Evolutionary conservation across 2,113 vertebrate genomes (phyloP).

Genomic region (Notechis scutatus): DNA sequence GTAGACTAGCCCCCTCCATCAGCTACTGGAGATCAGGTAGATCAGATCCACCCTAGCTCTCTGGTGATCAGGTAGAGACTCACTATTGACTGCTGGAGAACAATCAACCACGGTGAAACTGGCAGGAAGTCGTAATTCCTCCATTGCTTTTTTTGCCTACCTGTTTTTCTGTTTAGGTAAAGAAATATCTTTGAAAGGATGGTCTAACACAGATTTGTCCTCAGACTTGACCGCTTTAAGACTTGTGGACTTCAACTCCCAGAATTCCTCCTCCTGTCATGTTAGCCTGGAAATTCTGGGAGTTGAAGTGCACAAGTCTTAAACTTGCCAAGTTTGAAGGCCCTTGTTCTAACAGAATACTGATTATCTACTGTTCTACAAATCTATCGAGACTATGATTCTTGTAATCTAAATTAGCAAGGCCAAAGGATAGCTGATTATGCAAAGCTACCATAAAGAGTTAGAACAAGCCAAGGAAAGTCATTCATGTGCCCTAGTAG

Average conservation of each 20-base stretch:
- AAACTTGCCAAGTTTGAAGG: too few species aligned
- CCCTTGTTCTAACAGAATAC: background rate
- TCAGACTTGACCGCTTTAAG: too few species aligned
- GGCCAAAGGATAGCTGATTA: background rate
- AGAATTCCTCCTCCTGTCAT: too few species aligned
- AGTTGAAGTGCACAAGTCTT: too few species aligned
- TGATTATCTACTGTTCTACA: background rate
- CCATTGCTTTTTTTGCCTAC: background rate
- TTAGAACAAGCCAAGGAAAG: background rate
- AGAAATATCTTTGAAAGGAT: background rate
- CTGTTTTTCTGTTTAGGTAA: background rate
- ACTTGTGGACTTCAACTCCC: too few species aligned
- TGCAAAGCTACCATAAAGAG: background rate
- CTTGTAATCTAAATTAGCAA: background rate
- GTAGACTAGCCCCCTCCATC: background rate
- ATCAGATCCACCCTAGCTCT: background rate
- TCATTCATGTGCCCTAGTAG: background rate
- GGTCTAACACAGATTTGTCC: background rate
- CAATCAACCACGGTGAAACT: background rate
- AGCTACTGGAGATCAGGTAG: background rate
- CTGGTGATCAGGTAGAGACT: background rate
- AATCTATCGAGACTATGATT: background rate
- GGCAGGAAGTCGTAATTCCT: background rate
- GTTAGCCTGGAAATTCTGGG: too few species aligned
- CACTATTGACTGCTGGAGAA: background rate